phyloP scores from a whole-genome alignment of 2,888 invertebrate species.

The Leucozona laternaria region DNA sequence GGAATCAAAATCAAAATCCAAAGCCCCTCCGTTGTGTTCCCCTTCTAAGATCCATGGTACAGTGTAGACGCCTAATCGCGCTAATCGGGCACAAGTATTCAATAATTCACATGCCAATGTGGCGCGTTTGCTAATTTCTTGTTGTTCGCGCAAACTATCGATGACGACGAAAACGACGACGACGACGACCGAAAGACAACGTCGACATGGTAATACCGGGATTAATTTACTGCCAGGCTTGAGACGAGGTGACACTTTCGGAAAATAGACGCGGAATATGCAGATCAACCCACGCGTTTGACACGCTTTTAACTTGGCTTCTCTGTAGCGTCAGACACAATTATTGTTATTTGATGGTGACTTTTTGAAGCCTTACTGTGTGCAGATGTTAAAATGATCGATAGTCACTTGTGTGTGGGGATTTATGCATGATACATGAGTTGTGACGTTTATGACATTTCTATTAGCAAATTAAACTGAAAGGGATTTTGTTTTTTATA shows the following conservation, averaged over 20 bases:
- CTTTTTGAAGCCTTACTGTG: slow-evolving; percentile 45
- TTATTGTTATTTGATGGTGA: slow-evolving; percentile 29
- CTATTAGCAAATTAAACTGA: slow-evolving; percentile 36
- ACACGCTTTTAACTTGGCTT: slow-evolving; percentile 59
- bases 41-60: slow-evolving; percentile 23
- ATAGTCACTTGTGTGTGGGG: slow-evolving; percentile 41
- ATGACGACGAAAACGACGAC: slow-evolving; percentile 60
- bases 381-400: slow-evolving; percentile 64
- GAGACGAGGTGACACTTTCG: slow-evolving; percentile 54
- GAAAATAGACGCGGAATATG: slow-evolving; percentile 49
- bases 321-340: slow-evolving; percentile 23
- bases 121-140: slow-evolving; percentile 73
- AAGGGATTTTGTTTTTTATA: neutral
- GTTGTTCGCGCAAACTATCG: slow-evolving; percentile 72
- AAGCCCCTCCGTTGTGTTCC: neutral
- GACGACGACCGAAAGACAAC: slow-evolving; percentile 54
- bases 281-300: slow-evolving; percentile 70
- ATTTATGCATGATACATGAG: slow-evolving; percentile 23
- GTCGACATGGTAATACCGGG: slow-evolving; percentile 56
- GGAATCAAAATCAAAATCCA: slow-evolving; percentile 6
- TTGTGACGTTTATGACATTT: slow-evolving; percentile 54
- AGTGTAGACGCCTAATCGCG: slow-evolving; percentile 54
- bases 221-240: slow-evolving; percentile 59
- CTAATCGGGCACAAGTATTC: slow-evolving; percentile 70
- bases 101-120: slow-evolving; percentile 76